phyloP scores from a whole-genome alignment of 2,888 invertebrate species.

The Ochropacha duplaris region DNA sequence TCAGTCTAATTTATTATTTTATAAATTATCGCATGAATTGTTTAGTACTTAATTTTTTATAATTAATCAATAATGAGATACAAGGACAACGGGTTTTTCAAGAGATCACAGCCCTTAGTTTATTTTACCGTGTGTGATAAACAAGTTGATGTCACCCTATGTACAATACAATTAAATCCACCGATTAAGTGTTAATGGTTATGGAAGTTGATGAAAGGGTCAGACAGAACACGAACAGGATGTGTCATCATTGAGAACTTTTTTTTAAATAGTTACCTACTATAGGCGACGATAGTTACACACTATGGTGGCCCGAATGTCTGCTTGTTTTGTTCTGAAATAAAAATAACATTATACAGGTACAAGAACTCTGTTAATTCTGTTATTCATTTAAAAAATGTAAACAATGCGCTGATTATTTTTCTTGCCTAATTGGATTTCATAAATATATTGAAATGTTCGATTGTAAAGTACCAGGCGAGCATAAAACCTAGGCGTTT shows the following conservation, averaged over 20 bases:
- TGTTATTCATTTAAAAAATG: background rate
- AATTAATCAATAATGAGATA: background rate
- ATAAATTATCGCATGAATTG: background rate
- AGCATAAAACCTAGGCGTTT: background rate
- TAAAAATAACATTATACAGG: too few species aligned
- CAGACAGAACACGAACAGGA: too few species aligned
- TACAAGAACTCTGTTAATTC: background rate
- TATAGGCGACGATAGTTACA: too few species aligned
- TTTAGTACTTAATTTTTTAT: background rate
- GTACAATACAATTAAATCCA: too few species aligned
- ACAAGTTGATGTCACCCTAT: background rate
- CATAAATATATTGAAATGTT: background rate
- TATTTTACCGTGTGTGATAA: background rate
- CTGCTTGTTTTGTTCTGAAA: too few species aligned
- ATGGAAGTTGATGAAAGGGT: too few species aligned
- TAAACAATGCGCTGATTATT: too few species aligned
- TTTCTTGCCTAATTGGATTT: background rate
- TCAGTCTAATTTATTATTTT: background rate
- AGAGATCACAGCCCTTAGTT: background rate
- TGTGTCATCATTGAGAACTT: too few species aligned
- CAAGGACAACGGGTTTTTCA: background rate
- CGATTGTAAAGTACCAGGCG: background rate
- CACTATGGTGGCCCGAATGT: too few species aligned
- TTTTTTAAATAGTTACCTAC: too few species aligned
- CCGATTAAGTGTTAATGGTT: too few species aligned